Evolutionary conservation across 2,797 vertebrate species (phyloP), one percentile per base, ranked within the genome.

Genomic region (Holocentrus rufus): DNA sequence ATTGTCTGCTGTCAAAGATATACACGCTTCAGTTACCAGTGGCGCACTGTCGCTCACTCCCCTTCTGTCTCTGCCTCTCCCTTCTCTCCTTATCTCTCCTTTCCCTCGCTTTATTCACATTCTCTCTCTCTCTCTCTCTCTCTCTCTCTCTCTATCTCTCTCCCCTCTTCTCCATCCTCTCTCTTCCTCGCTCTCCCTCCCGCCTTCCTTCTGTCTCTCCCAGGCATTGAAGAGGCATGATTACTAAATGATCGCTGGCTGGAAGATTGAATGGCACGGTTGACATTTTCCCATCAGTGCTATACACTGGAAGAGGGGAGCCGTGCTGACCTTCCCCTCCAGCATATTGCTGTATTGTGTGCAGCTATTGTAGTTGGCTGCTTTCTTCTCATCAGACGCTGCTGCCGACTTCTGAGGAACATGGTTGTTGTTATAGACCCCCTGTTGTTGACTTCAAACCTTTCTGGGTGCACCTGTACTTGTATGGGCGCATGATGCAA

Each of bases 1-100:
- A 90, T 87, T 91, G 87, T 89, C 81, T 90, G 76, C 88, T 90
- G 89, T 92, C 89, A 93, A 87, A 88, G 83, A 78, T 78, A 80
- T 82, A 65, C 84, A 91, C 39, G 70, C 88, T 73, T 87, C 88
- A 87, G 72, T 79, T 86, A 84, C 68, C 66, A 60, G n/a, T 76
- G 78, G 67, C 85, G 88, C 74, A 70, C 85, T 88, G 78, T 85
- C 77, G 59, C 82, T 82, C 75, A 69, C 76, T 75, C 63, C 71
- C 80, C 75, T 78, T 85, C 80, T 83, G 72, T 83, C 69, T 75
- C 72, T 58, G 20, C 74, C 74, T 72, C 81, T 66, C 49, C 74
- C 65, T 65, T 56, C 34, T 63, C 61, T 63, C 50, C 54, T 22
- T 7, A 39, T 73, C 61, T 47, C 57, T 84, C 62, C 62, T 54